A percentile compares a stretch with the other conserved stretches of the same genome.
These are phyloP conservation scores for Spermophilus dauricus DNA, from an alignment of 2,113 vertebrate species.

Conservation along the genomic window DNA sequence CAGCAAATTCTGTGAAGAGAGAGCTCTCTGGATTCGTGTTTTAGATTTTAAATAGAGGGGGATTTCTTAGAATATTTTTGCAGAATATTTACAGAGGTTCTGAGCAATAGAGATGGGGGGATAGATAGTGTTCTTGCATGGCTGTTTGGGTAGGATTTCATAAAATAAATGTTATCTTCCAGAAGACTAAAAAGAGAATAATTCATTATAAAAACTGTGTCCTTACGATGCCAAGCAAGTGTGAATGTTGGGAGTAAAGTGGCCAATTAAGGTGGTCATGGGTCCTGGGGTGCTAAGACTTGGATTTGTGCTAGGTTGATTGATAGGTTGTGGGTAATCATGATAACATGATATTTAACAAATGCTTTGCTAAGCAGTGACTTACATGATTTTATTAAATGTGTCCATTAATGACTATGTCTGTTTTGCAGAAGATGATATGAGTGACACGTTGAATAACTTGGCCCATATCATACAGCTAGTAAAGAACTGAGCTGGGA, in stretches of 20 bases:
- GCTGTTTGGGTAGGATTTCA: conserved; percentile 28
- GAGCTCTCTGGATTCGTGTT: background rate
- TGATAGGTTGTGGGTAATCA: background rate
- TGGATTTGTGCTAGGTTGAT: background rate
- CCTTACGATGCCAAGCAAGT: background rate
- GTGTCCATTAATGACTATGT: background rate
- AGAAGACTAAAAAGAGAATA: conserved; percentile 40
- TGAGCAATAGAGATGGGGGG: background rate
- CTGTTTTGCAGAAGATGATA: background rate
- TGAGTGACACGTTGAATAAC: background rate
- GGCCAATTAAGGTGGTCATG: background rate
- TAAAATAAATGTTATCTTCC: conserved; percentile 34
- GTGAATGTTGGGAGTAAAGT: background rate
- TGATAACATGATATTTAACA: background rate
- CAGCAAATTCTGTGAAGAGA: background rate
- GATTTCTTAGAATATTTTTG: conserved; percentile 52
- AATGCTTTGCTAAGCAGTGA: background rate
- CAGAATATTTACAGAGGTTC: background rate
- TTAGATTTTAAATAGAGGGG: conserved; percentile 16
- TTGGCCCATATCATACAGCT: background rate
- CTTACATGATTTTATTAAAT: conserved; percentile 11
- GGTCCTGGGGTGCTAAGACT: background rate
- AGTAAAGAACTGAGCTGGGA: background rate
- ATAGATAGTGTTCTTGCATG: background rate
- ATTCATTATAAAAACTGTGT: conserved; percentile 40